Evolutionary conservation across 2,888 invertebrate species (phyloP).

Genomic region (Dolichopus griseipennis): DNA sequence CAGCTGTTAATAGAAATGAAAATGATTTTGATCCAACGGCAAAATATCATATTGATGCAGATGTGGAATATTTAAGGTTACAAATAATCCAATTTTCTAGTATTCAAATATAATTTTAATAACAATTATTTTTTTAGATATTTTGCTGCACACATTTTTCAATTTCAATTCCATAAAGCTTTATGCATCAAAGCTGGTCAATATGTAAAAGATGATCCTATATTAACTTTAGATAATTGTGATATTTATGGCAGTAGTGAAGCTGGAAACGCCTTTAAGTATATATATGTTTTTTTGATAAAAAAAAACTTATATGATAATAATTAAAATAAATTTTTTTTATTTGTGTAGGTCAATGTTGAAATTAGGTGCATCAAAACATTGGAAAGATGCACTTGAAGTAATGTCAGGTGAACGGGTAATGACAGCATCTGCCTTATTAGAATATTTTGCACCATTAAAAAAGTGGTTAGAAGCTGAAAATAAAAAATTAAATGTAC

Average conservation of each 20-base stretch:
- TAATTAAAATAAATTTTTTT: background rate
- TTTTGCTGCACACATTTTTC: constrained; percentile 69
- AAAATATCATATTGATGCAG: constrained; percentile 64
- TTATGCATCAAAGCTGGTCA: constrained; percentile 67
- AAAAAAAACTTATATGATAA: background rate
- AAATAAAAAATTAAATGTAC: constrained; percentile 57
- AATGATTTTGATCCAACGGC: constrained; percentile 67
- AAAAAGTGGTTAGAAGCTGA: constrained; percentile 62
- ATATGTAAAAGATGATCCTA: constrained; percentile 56
- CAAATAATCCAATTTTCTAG: constrained; percentile 17
- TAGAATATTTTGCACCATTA: constrained; percentile 74
- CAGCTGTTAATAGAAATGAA: constrained; percentile 53
- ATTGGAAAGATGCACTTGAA: constrained; percentile 75
- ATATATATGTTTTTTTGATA: constrained; percentile 16
- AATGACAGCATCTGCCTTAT: constrained; percentile 65
- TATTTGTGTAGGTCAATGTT: constrained; percentile 50
- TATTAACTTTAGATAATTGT: constrained; percentile 68
- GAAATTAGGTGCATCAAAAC: constrained; percentile 58
- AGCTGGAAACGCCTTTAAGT: constrained; percentile 65
- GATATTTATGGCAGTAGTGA: constrained; percentile 74
- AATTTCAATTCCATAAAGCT: constrained; percentile 68
- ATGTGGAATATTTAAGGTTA: constrained; percentile 60
- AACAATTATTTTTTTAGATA: constrained; percentile 45
- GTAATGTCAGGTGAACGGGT: constrained; percentile 65
- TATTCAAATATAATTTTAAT: background rate